Conservation (phyloP, 1,140 invertebrate genomes). For the Drosophila baimaii region DNA sequence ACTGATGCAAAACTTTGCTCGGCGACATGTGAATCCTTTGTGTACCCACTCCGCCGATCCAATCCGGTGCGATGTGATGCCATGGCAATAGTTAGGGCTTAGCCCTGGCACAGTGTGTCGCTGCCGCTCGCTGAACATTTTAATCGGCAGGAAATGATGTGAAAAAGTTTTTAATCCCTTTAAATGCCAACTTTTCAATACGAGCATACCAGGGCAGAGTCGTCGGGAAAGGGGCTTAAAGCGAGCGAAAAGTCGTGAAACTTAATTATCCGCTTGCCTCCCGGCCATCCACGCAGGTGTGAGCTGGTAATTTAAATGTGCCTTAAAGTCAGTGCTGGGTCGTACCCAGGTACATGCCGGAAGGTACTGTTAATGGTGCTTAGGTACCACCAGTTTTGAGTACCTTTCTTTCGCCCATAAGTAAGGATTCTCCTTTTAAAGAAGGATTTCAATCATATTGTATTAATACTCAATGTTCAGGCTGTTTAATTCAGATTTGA, state of each 20-base stretch:
- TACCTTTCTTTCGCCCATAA: neutral
- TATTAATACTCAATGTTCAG: too few relatives aligned
- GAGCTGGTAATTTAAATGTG: slow-evolving; percentile 42
- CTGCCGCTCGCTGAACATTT: slow-evolving; percentile 46
- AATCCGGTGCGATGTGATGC: neutral
- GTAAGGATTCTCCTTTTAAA: neutral
- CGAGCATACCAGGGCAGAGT: neutral
- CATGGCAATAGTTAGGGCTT: slow-evolving; percentile 49
- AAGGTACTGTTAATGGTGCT: neutral
- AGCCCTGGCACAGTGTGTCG: slow-evolving; percentile 33
- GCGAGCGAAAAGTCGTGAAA: slow-evolving; percentile 52
- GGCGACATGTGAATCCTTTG: slow-evolving; percentile 55
- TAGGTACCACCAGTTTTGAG: neutral
- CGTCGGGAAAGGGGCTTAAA: slow-evolving; percentile 45
- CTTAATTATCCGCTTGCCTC: slow-evolving; percentile 52
- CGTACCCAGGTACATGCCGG: neutral
- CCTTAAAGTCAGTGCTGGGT: slow-evolving; percentile 19
- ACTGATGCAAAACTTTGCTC: slow-evolving; percentile 48
- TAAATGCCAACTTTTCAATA: slow-evolving; percentile 64
- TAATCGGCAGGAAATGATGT: slow-evolving; percentile 68
- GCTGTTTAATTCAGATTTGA: too few relatives aligned
- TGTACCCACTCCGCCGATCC: slow-evolving; percentile 2
- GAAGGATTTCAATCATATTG: too few relatives aligned
- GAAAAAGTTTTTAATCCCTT: slow-evolving; percentile 68
- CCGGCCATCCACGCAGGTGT: slow-evolving; percentile 26